phyloP scores from a whole-genome alignment of 1,140 invertebrate species.

The Drosophila mauritiana region DNA sequence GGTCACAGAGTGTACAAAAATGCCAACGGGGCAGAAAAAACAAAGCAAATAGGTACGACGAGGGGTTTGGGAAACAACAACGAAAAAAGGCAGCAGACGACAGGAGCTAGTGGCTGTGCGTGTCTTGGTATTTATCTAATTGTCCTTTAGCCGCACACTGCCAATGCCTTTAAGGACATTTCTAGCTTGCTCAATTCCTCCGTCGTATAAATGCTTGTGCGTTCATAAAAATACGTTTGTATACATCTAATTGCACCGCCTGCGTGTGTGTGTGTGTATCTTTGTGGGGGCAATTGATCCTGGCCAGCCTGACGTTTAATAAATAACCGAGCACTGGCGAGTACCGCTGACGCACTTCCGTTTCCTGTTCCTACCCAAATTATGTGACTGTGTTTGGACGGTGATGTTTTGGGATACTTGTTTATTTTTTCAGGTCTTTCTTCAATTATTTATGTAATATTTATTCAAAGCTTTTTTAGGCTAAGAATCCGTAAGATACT shows the following conservation, averaged over 20 bases:
- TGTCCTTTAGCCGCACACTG: constrained; percentile 48
- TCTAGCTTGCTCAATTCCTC: constrained; percentile 51
- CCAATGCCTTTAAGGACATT: constrained; percentile 58
- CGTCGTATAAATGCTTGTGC: constrained; percentile 63
- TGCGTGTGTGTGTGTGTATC: constrained; percentile 9
- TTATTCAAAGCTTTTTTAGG: too few species aligned
- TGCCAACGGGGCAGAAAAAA: constrained; percentile 66
- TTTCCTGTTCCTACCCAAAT: constrained; percentile 64
- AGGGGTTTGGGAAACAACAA: too few species aligned
- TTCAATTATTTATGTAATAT: too few species aligned
- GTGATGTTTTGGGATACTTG: constrained; percentile 15
- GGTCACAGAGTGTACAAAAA: constrained; percentile 67
- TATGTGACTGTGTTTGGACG: constrained; percentile 8
- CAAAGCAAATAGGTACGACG: constrained; percentile 1
- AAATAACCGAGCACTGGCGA: constrained; percentile 54
- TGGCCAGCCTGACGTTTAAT: constrained; percentile 62
- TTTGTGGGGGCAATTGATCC: constrained; percentile 55
- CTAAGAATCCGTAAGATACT: too few species aligned
- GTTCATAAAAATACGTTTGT: constrained; percentile 68
- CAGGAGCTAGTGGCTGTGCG: constrained; percentile 50
- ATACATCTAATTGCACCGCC: constrained; percentile 60
- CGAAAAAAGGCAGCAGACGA: constrained; percentile 19
- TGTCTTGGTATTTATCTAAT: constrained; percentile 80
- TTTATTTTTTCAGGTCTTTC: background rate
- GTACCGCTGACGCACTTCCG: constrained; percentile 68